Evolutionary conservation across 2,797 vertebrate species (phyloP), one percentile per base, ranked within the genome.

Genomic region (Buceros bicornis): DNA sequence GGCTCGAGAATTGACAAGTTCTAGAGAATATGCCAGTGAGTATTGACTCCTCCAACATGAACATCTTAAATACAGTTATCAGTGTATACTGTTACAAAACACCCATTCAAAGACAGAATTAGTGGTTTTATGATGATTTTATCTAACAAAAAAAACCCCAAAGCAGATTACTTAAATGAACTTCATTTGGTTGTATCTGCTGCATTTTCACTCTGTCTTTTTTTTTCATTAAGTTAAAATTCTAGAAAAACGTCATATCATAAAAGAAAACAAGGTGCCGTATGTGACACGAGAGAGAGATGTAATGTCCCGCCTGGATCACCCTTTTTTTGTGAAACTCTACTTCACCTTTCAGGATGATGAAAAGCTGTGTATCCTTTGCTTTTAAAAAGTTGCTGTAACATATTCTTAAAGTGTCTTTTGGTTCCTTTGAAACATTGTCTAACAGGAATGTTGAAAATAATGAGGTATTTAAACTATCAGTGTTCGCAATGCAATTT

Each of bases 341-440:
- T 99, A 99, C 98, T 99, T 99, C 98, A 99, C 99, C 42, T 99
- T 99, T 98, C 99, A 99, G 98, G 99, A 99, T 83, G 99, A 99
- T 82, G 99, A 99, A 97, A 99, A 99, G 97, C 98, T 99, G 33
- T 99, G 99, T 99, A 99, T 99, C 99, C 99, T 99, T 98, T 96
- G 61, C 13, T 3, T 71, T 71, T 33, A 61, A 48, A 62, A 72
- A 45, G 29, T 81, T 89, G 18, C 16, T 58, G 10, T 48, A 31
- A 62, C 9, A 4, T 16, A 58, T 93, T 45, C 43, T 43, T 72
- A 26, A 29, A 50, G 53, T 20, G 65, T n/a, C 29, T n/a, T 82
- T 70, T 69, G 69, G 7, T 85, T 92, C n/a, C 54, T 90, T 93
- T 91, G 58, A 81, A 54, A 74, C 6, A 4, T n/a, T 31, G 13